Evolutionary conservation across 2,113 vertebrate species (phyloP), one percentile per base, ranked within the genome.

Genomic region (Progne subis): DNA sequence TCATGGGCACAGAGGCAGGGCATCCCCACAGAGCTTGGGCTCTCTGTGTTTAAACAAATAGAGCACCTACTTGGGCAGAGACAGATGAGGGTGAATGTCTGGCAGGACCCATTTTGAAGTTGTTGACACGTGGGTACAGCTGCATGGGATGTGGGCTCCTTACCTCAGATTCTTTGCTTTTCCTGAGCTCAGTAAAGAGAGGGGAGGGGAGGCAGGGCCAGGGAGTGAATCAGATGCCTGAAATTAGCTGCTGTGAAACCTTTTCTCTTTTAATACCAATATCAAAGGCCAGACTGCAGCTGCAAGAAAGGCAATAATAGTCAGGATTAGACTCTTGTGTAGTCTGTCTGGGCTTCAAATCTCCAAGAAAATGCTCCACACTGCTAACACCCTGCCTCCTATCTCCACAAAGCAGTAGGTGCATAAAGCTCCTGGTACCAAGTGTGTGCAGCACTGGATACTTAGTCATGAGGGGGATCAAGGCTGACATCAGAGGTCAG

Each of bases 221-320:
- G 52, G 53, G 47, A 56, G 10, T 89, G 86, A 96, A 94, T 91
- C 86, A 92, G 64, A 61, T 56, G 56, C 37, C 87, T 87, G 65
- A 84, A 91, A 94, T 89, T 39, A 89, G 56, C 37, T 91, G n/a
- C 90, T 82, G 52, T 81, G 74, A 94, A 86, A 63, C 20, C 53
- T 57, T 29, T 77, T 86, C 68, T 83, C 6, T 1, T 80, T 94
- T 86, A 91, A 88, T 81, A 59, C 44, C 47, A 47, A 67, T 88
- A 64, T 91, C 50, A 94, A 91, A 94, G 87, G 29, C 60, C 72
- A 86, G 80, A 44, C 77, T 92, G 55, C 56, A 19, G 41, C 49
- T 2, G 2, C 12, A 83, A 79, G 60, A 69, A 86, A 83, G 20
- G 65, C 43, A 91, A 5, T 59, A 83, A 83, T 7, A 94, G 44